These are phyloP conservation scores for Hucho hucho DNA, from an alignment of 2,113 vertebrate genomes.

Conservation along the genomic window DNA sequence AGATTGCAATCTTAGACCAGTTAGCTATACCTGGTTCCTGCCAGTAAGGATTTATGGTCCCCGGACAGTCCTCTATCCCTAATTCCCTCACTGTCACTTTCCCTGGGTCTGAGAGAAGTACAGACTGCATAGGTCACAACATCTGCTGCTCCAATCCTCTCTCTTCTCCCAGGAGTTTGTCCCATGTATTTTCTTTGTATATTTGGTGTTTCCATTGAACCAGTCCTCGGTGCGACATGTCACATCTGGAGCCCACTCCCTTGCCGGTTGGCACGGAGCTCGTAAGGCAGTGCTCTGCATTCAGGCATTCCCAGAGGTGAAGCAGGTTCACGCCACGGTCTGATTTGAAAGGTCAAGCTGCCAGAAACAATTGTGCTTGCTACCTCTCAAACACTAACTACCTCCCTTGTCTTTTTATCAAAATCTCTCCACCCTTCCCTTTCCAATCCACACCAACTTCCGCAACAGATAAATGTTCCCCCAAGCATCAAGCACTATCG, in stretches of 20 bases:
- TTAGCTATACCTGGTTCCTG: conserved; percentile 15
- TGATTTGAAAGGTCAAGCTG: conserved; percentile 61
- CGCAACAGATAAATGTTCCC: conserved; percentile 1
- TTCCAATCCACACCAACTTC: background rate
- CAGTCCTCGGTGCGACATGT: conserved; percentile 46
- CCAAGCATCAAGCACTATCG: conserved; percentile 7
- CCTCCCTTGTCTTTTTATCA: background rate
- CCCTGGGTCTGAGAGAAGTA: conserved; percentile 3
- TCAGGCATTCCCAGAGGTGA: conserved; percentile 42
- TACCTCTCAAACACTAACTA: conserved; percentile 44
- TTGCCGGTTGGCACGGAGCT: conserved; percentile 20
- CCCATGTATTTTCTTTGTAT: conserved; percentile 42
- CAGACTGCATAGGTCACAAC: conserved; percentile 3
- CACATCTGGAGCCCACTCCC: conserved; percentile 50
- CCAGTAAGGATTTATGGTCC: conserved; percentile 17
- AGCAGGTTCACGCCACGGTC: conserved; percentile 39
- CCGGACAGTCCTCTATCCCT: conserved; percentile 28
- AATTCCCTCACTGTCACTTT: conserved; percentile 24
- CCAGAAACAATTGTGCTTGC: conserved; percentile 45
- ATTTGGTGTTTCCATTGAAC: conserved; percentile 27
- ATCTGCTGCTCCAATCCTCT: background rate
- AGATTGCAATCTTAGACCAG: conserved; percentile 33
- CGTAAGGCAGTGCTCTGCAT: no score
- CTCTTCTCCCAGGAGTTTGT: background rate
- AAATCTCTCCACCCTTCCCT: no score